Conservation (phyloP, 2,888 invertebrate species). For the Cephus rjabovi region DNA sequence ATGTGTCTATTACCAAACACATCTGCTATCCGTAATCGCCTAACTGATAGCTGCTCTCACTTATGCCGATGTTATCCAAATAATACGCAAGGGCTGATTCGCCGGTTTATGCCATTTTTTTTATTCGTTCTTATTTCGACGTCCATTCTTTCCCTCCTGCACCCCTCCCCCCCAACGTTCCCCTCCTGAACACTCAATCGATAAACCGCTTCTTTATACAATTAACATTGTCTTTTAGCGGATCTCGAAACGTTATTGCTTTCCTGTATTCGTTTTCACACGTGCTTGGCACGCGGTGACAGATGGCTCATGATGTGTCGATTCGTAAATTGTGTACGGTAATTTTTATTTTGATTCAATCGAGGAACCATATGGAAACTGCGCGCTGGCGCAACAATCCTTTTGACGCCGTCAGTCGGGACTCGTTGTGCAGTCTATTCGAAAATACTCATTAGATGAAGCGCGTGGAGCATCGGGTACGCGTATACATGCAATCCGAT, state of each 20-base stretch:
- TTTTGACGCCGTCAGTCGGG: not conserved
- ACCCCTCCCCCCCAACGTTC: too few relatives aligned
- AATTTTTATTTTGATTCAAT: not conserved
- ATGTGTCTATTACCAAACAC: not conserved
- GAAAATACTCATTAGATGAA: not conserved
- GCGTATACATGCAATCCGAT: not conserved
- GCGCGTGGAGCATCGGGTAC: too few relatives aligned
- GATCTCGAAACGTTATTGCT: conserved; percentile 47
- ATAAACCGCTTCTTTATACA: conserved; percentile 33
- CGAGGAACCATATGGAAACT: not conserved
- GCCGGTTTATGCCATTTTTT: conserved; percentile 20
- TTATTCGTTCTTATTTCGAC: not conserved
- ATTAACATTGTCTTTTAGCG: conserved; percentile 26
- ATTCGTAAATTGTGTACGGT: not conserved
- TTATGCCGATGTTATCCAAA: not conserved
- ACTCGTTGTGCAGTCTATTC: not conserved
- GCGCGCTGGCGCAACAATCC: not conserved
- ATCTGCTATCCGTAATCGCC: not conserved
- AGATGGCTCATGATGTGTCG: not conserved
- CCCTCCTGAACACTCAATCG: not conserved
- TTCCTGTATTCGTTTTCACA: not conserved
- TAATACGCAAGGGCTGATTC: conserved; percentile 45
- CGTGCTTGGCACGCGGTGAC: not conserved
- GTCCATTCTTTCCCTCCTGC: not conserved
- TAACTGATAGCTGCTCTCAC: not conserved